These are phyloP conservation scores for Seira musarum DNA, from an alignment of 2,888 invertebrate genomes.

Conservation along the genomic window DNA sequence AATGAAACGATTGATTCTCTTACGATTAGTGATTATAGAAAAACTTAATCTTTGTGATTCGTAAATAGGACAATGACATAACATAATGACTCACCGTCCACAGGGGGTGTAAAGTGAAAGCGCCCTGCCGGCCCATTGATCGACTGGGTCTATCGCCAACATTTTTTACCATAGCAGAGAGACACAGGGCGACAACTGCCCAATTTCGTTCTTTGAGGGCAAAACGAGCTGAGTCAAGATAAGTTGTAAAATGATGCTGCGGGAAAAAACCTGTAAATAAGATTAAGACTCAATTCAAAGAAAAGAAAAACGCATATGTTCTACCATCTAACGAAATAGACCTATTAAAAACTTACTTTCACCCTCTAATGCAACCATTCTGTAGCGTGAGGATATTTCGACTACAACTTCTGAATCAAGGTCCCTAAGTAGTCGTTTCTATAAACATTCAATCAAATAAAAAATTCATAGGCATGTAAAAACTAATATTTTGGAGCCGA, in stretches of 20 bases:
- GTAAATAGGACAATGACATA: no score
- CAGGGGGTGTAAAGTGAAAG: neutral
- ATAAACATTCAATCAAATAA: no score
- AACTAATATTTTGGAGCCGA: neutral
- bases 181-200: constrained; percentile 17
- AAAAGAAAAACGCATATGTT: no score
- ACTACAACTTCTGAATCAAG: no score
- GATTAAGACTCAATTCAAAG: no score
- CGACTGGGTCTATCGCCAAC: no score
- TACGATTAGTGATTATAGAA: neutral
- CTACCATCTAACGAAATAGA: no score
- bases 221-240: constrained; percentile 40
- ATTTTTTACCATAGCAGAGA: neutral
- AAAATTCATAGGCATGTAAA: no score
- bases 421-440: no score
- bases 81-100: constrained; percentile 54
- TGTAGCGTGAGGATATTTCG: no score
- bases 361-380: neutral
- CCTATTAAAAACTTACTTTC: no score
- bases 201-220: constrained; percentile 60
- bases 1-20: neutral
- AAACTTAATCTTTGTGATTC: constrained; percentile 5
- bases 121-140: neutral
- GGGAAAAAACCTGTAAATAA: neutral
- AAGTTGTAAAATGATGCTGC: neutral